Percentiles rank a stretch among this genome's conserved stretches.
These are phyloP conservation scores for Hydrolagus colliei DNA, from an alignment of 2,797 vertebrate genomes.

Conservation along the genomic window DNA sequence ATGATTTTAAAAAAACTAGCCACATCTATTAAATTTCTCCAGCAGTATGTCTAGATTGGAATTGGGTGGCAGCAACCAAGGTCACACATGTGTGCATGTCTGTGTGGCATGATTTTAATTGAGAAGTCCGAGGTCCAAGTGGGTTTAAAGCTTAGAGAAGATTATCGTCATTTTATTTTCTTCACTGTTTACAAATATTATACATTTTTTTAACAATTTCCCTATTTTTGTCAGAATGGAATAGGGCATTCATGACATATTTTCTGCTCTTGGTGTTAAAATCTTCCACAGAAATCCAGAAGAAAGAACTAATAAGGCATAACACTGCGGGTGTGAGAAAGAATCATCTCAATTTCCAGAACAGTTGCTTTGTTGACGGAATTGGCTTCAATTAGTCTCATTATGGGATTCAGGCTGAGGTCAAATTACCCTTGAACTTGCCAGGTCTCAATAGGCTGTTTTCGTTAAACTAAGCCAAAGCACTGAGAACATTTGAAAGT, in stretches of 20 bases:
- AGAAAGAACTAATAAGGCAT: neutral
- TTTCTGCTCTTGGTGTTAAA: conserved; percentile 1
- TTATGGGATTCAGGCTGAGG: conserved; percentile 31
- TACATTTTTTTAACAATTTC: neutral
- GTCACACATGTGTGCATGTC: neutral
- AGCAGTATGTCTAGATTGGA: neutral
- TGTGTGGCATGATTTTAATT: conserved; percentile 15
- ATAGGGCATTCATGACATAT: neutral
- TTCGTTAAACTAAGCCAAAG: conserved; percentile 26
- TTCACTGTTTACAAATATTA: neutral
- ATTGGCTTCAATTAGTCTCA: conserved; percentile 31
- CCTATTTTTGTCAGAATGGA: too few species aligned
- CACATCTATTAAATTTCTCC: conserved; percentile 25
- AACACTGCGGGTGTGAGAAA: conserved; percentile 3
- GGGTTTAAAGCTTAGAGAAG: neutral
- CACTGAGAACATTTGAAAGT: conserved; percentile 31
- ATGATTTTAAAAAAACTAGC: conserved; percentile 27
- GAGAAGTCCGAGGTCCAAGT: neutral
- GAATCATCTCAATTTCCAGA: conserved; percentile 8
- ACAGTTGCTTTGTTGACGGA: conserved; percentile 24
- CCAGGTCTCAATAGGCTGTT: conserved; percentile 27
- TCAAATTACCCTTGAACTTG: conserved; percentile 31
- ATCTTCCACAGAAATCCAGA: neutral
- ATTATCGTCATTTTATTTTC: neutral
- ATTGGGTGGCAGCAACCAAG: neutral